Evolutionary conservation across 2,797 vertebrate species (phyloP).

Genomic region (Gallirallus australis): DNA sequence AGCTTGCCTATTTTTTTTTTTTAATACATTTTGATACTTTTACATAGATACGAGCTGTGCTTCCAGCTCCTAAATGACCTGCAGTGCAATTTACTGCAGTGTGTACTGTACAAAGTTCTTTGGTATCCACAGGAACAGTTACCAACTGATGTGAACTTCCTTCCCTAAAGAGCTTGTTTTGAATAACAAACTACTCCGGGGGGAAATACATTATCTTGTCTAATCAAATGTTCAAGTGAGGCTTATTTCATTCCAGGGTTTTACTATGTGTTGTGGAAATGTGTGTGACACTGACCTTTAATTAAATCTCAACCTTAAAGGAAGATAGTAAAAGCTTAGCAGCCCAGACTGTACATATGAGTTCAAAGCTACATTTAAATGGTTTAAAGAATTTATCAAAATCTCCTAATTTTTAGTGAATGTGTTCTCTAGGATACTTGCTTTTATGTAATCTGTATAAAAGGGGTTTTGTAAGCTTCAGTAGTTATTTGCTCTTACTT

Average conservation of each 20-base stretch:
- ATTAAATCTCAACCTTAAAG: slow-evolving; percentile 49
- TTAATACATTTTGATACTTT: neutral
- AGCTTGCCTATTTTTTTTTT: neutral
- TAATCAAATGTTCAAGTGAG: slow-evolving; percentile 71
- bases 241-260: slow-evolving; percentile 55
- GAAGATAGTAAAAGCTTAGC: slow-evolving; percentile 4
- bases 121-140: slow-evolving; percentile 75
- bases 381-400: neutral
- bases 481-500: neutral
- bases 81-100: slow-evolving; percentile 17
- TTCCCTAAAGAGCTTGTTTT: slow-evolving; percentile 77
- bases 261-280: slow-evolving; percentile 63
- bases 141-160: slow-evolving; percentile 73
- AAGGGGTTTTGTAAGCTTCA: neutral
- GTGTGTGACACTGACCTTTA: slow-evolving; percentile 57
- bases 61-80: slow-evolving; percentile 37
- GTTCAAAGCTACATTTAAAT: neutral
- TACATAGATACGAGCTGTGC: neutral
- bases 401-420: neutral
- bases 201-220: slow-evolving; percentile 73
- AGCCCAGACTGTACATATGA: neutral
- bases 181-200: slow-evolving; percentile 74
- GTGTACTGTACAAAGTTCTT: slow-evolving; percentile 64
- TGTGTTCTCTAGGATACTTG: neutral
- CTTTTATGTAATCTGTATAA: neutral